Evolutionary conservation across 1,140 invertebrate species (phyloP).

Genomic region (Microvelia longipes): DNA sequence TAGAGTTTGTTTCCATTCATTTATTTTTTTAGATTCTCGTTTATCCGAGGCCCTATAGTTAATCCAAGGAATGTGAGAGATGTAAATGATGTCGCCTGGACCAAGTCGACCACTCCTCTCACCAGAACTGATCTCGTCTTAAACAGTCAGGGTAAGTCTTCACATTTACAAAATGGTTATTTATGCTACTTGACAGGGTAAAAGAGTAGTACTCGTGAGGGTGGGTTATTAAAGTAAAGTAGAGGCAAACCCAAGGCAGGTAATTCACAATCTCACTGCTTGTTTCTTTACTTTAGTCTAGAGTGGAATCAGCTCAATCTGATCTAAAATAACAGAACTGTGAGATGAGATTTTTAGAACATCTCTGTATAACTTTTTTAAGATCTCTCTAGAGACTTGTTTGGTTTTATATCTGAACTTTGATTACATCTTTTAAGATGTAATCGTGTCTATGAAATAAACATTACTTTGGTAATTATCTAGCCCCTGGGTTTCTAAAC

Average conservation of each 20-base stretch:
- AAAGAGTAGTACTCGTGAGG: background rate
- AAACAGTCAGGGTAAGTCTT: constrained; percentile 39
- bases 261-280: background rate
- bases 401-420: no score
- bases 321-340: background rate
- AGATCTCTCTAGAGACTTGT: no score
- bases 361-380: no score
- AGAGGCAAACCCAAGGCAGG: background rate
- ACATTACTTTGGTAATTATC: no score
- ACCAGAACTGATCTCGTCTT: constrained; percentile 48
- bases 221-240: background rate
- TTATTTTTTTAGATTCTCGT: constrained; percentile 40
- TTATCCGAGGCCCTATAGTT: constrained; percentile 42
- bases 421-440: no score
- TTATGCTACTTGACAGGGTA: background rate
- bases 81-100: constrained; percentile 36
- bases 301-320: background rate
- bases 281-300: background rate
- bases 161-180: background rate
- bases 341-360: no score
- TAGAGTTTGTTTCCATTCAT: background rate
- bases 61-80: constrained; percentile 45
- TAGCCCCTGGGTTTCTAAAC: no score
- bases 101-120: constrained; percentile 37
- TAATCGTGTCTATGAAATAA: no score